Base-by-base conservation (phyloP, 2,888 invertebrate species). In the Cheilosia urbana region DNA sequence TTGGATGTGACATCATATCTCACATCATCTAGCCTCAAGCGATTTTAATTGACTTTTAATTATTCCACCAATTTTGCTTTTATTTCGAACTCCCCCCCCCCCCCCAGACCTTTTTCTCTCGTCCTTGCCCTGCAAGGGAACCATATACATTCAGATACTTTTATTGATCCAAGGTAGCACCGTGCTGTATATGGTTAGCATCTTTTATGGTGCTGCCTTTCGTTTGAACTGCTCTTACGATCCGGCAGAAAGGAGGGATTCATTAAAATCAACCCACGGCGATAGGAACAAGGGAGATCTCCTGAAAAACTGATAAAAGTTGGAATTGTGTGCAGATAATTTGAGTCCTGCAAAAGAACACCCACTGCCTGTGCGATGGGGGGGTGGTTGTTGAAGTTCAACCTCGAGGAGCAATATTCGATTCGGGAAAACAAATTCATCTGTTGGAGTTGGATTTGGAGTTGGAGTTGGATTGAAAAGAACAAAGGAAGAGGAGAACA, bases 21-120 rank as follows among this genome's bases (percentile, higher is more conserved):
- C 73, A 73, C 63, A 63, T 73, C 73, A 63, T 73, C 63, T 73
- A 62, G 21, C 73, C 63, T 49, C 45, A 63, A 63, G 73, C 73
- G 11, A 62, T 73, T 73, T 73, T 73, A 73, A 73, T 73, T 73
- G 73, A 73, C 73, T 73, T 73, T 73, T 62, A 68, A 62, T 77
- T 68, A 77, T 68, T 77, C 60, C 53, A 62, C 53, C 45, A 76
- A 76, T 76, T 76, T 66, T 58, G 21, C 30, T 66, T 51, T 66
- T 30, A 42, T 58, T 76, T 66, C 34, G 45, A 63, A 73, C 55
- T 63, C 55, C 47, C 45, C 27, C 51, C 21, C 27, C 68, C 68
- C 51, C 21, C 27, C 68, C 68, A 30, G 13, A 63, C 51, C 34
- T 30, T 34, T 51, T 34, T 51, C 2, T 2, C 24, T 7, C 24